These are phyloP conservation scores for Entomobrya proxima DNA, from an alignment of 2,888 invertebrate species.

Conservation along the genomic window DNA sequence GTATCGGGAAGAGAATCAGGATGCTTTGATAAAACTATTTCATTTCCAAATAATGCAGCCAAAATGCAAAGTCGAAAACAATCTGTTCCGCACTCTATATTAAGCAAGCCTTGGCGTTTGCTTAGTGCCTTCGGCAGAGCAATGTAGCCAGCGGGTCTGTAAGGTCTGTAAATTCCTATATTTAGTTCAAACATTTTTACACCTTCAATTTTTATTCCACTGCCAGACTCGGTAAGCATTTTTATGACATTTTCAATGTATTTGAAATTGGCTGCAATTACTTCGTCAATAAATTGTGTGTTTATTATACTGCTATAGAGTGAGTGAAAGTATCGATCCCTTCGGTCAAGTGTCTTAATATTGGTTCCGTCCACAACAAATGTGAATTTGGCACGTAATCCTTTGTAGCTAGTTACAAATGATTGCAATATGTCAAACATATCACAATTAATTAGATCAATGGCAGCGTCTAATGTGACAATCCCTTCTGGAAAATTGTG, in stretches of 20 bases:
- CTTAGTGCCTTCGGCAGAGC: not conserved
- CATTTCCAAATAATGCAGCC: not conserved
- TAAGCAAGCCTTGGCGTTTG: not conserved
- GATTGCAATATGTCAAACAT: not conserved
- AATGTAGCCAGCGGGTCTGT: not conserved
- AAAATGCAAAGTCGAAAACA: not conserved
- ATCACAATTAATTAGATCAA: not conserved
- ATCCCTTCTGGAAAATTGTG: not conserved
- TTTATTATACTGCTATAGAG: not conserved
- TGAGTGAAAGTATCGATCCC: not conserved
- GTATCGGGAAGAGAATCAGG: too few relatives aligned
- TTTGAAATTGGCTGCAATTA: not conserved
- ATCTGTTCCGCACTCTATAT: not conserved
- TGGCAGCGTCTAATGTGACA: not conserved
- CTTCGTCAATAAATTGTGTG: not conserved
- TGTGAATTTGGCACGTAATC: not conserved
- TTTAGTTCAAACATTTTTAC: not conserved
- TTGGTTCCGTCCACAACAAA: too few relatives aligned
- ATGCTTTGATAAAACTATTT: too few relatives aligned
- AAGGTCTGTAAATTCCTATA: not conserved
- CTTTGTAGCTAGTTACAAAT: not conserved
- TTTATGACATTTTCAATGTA: not conserved
- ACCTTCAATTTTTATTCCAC: not conserved
- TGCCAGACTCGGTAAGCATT: not conserved
- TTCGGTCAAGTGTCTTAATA: not conserved